A percentile compares a stretch with the other conserved stretches of the same genome.
These are phyloP conservation scores for Asobara japonica DNA, from an alignment of 1,140 invertebrate species.

Conservation along the genomic window DNA sequence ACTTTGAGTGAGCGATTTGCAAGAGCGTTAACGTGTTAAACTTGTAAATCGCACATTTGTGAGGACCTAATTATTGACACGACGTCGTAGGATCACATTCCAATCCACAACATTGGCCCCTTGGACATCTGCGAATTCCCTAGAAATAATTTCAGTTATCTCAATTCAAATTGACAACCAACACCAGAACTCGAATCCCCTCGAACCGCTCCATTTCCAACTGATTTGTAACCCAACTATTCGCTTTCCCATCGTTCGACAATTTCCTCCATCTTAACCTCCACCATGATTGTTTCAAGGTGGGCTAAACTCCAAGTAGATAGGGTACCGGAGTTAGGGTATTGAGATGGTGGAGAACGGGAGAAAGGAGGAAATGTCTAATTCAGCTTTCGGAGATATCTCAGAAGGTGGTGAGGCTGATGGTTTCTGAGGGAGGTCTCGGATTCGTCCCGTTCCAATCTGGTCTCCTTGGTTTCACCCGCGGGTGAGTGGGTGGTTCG, in stretches of 20 bases:
- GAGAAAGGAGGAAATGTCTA: constrained; percentile 43
- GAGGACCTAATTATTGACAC: too few species aligned
- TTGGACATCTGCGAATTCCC: background rate
- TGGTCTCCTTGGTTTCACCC: constrained; percentile 67
- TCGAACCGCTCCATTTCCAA: background rate
- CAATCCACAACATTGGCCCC: too few species aligned
- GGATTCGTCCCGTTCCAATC: constrained; percentile 61
- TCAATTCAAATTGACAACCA: background rate
- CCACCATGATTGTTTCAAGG: constrained; percentile 41
- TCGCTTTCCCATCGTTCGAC: constrained; percentile 36
- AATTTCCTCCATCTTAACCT: constrained; percentile 45
- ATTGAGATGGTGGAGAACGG: constrained; percentile 27
- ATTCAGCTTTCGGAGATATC: constrained; percentile 24
- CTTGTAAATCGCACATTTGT: too few species aligned
- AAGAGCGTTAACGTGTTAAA: too few species aligned
- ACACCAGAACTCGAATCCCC: background rate
- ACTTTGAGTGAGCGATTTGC: too few species aligned
- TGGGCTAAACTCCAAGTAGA: constrained; percentile 15
- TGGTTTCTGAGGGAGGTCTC: constrained; percentile 44
- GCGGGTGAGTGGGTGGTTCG: constrained; percentile 39
- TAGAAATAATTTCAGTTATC: background rate
- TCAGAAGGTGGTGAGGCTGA: constrained; percentile 28
- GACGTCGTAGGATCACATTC: too few species aligned
- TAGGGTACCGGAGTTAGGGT: too few species aligned
- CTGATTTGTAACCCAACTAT: background rate